phyloP scores from a whole-genome alignment of 1,140 invertebrate species.

The Eriosoma lanigerum region DNA sequence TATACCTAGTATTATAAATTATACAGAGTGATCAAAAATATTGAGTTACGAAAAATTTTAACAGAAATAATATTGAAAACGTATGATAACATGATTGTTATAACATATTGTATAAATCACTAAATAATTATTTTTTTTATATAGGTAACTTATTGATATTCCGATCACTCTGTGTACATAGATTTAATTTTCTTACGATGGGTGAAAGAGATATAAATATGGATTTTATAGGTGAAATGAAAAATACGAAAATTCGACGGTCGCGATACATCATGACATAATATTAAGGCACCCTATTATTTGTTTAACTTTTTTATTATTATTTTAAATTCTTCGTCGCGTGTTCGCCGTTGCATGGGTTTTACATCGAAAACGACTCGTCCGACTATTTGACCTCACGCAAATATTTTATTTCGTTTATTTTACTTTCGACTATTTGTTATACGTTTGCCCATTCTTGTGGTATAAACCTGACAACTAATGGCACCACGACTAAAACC shows the following conservation, averaged over 20 bases:
- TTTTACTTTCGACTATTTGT: no score
- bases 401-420: neutral
- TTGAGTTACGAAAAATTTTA: no score
- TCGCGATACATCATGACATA: neutral
- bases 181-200: neutral
- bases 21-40: no score
- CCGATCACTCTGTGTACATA: no score
- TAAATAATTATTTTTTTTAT: no score
- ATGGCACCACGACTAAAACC: neutral
- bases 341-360: neutral
- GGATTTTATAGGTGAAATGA: neutral
- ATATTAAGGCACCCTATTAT: slow-evolving; percentile 1
- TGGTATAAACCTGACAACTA: neutral
- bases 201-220: neutral
- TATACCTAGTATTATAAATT: no score
- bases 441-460: neutral
- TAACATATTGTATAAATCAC: no score
- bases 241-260: neutral
- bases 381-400: neutral
- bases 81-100: no score
- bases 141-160: no score
- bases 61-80: no score
- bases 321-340: neutral
- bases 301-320: no score
- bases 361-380: neutral